Evolutionary conservation across 2,113 vertebrate genomes (phyloP), one percentile per base, ranked within the genome.

Genomic region (Micromys minutus): DNA sequence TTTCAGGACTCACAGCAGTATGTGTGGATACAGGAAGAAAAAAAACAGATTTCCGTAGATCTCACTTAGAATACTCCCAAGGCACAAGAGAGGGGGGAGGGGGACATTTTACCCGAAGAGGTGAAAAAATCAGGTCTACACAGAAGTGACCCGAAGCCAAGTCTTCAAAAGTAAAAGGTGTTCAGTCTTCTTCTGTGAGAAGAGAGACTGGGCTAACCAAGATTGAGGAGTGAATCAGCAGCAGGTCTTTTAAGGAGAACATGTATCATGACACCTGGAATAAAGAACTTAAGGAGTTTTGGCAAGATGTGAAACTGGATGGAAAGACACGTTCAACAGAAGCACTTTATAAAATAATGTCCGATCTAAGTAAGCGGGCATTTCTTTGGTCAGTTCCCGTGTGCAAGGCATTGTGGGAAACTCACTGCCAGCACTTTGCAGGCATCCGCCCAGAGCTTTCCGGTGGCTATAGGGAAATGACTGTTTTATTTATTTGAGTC

Each of bases 281-380:
- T 71, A 85, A 89, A 87, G 89, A 67, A 42, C 45, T 93, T 39
- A 29, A 55, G 15, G 42, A 19, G 75, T 87, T 34, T 36, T 67
- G 90, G 74, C 74, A 87, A 84, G 92, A 92, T 86, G 91, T 86
- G 90, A 92, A 80, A 61, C 88, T 90, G 55, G 39, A 69, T 86
- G 71, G 65, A 94, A 97, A 94, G 85, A 94, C 36, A 94, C 67
- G 34, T 88, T 95, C 76, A 61, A 65, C 50, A 76, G 76, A 92
- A 94, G 97, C 97, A 97, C 97, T 97, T 97, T 96, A 97, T 93
- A 90, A 84, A 94, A 92, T 89, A 86, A 93, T 45, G 95, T 95
- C 83, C n/a, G 42, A 47, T 59, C 89, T 77, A 87, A 87, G 36
- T 22, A 87, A 95, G 93, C 80, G 91, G 85, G 72, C 71, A 81